Percentiles rank a stretch among this genome's conserved stretches.
phyloP scores from a whole-genome alignment of 2,113 vertebrate species.

The Menura novaehollandiae region DNA sequence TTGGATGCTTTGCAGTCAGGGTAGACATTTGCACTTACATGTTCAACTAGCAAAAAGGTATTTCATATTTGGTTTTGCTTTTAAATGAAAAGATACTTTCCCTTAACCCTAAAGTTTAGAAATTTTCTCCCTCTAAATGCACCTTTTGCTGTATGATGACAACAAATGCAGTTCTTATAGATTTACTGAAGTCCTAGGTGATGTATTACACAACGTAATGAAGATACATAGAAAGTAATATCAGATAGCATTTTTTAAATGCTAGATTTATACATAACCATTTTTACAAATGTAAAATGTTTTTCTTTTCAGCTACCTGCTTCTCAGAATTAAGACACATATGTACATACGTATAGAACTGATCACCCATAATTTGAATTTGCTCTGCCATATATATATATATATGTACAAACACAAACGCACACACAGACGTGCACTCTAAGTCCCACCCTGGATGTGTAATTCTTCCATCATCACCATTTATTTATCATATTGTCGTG shows the following conservation, averaged over 20 bases:
- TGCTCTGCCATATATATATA: neutral
- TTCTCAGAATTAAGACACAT: neutral
- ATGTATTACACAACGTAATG: constrained; percentile 27
- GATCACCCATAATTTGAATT: neutral
- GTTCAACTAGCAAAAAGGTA: constrained; percentile 1
- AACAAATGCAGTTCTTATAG: constrained; percentile 17
- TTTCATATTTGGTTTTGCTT: constrained; percentile 24
- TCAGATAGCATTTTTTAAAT: neutral
- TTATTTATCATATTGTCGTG: neutral
- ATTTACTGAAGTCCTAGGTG: constrained; percentile 26
- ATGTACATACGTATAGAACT: neutral
- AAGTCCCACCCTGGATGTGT: neutral
- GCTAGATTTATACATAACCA: neutral
- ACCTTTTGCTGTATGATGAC: neutral
- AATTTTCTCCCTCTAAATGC: neutral
- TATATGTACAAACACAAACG: neutral
- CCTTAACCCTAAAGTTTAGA: neutral
- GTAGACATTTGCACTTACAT: constrained; percentile 30
- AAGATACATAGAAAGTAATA: neutral
- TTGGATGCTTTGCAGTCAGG: neutral
- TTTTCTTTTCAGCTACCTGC: neutral
- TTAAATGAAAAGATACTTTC: neutral
- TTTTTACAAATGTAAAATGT: neutral
- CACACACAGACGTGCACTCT: neutral
- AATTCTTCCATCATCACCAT: neutral